Evolutionary conservation across 2,888 invertebrate species (phyloP).

Genomic region (Ophion costatus): DNA sequence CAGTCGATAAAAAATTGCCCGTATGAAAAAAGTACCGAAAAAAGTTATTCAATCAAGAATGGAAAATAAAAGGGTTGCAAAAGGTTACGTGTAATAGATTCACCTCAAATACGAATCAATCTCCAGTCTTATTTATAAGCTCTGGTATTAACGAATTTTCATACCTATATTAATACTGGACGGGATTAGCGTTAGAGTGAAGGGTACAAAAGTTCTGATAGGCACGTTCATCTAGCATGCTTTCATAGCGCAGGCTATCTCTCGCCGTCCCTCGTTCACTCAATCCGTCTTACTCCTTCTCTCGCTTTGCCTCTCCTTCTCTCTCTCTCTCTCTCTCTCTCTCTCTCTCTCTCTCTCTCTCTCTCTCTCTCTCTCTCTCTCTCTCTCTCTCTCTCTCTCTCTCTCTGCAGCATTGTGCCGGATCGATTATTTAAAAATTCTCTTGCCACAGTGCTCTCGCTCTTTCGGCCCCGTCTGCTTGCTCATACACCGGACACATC

Average conservation of each 20-base stretch:
- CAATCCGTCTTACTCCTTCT: background rate
- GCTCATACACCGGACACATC: slow-evolving; percentile 60
- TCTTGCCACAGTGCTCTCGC: slow-evolving; percentile 34
- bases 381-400: background rate
- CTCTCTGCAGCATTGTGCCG: slow-evolving; percentile 15
- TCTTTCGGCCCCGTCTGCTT: slow-evolving; percentile 39
- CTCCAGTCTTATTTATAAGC: slow-evolving; percentile 4
- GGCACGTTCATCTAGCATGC: slow-evolving; percentile 40
- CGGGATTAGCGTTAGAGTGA: slow-evolving; percentile 35
- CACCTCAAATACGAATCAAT: slow-evolving; percentile 1
- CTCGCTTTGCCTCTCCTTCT: background rate
- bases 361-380: background rate
- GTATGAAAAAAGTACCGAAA: too few relatives aligned
- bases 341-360: slow-evolving; percentile 11
- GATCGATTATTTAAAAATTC: slow-evolving; percentile 64
- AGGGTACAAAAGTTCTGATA: slow-evolving; percentile 48
- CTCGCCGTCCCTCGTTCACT: background rate
- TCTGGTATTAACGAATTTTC: slow-evolving; percentile 32
- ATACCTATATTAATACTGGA: background rate
- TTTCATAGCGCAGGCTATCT: slow-evolving; percentile 9
- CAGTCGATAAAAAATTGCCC: too few relatives aligned
- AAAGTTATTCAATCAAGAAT: too few relatives aligned
- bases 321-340: background rate
- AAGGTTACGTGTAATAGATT: too few relatives aligned
- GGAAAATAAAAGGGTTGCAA: too few relatives aligned